phyloP scores from a whole-genome alignment of 2,888 invertebrate species.

The Xiphydria camelus region DNA sequence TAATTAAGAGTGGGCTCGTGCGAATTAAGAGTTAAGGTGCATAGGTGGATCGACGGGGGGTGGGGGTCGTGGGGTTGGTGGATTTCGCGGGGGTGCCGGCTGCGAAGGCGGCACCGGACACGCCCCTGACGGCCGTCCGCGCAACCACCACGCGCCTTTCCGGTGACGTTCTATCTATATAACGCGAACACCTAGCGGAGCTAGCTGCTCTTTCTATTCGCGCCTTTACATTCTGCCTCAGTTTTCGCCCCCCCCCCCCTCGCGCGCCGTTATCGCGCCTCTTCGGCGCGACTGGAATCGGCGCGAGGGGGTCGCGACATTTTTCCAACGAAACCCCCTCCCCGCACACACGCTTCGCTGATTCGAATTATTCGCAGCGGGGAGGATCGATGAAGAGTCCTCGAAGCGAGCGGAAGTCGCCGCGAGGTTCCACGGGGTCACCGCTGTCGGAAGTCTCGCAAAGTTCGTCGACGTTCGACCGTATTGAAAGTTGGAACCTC shows the following conservation, averaged over 20 bases:
- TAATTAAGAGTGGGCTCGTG: slow-evolving; percentile 45
- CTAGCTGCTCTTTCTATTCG: slow-evolving; percentile 36
- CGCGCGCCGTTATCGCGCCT: neutral
- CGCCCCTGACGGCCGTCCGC: slow-evolving; percentile 52
- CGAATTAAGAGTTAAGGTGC: slow-evolving; percentile 50
- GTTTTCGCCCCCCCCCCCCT: slow-evolving; percentile 6
- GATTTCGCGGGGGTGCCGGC: slow-evolving; percentile 39
- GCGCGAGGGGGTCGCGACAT: neutral
- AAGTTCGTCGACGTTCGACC: too few species aligned
- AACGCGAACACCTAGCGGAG: slow-evolving; percentile 32
- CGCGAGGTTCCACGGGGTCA: too few species aligned
- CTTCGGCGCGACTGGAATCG: neutral
- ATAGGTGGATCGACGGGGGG: slow-evolving; percentile 35
- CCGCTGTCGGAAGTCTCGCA: too few species aligned
- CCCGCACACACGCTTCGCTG: too few species aligned
- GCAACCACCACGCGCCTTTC: slow-evolving; percentile 50
- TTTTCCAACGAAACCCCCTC: too few species aligned
- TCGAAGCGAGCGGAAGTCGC: too few species aligned
- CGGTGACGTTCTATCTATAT: slow-evolving; percentile 38
- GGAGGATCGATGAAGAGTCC: too few species aligned
- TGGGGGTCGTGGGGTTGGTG: slow-evolving; percentile 40
- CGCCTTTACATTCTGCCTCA: slow-evolving; percentile 31
- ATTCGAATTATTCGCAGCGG: too few species aligned
- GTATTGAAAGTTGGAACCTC: too few species aligned
- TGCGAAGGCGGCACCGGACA: slow-evolving; percentile 54